phyloP scores from a whole-genome alignment of 2,113 vertebrate species.

The Osmerus mordax region DNA sequence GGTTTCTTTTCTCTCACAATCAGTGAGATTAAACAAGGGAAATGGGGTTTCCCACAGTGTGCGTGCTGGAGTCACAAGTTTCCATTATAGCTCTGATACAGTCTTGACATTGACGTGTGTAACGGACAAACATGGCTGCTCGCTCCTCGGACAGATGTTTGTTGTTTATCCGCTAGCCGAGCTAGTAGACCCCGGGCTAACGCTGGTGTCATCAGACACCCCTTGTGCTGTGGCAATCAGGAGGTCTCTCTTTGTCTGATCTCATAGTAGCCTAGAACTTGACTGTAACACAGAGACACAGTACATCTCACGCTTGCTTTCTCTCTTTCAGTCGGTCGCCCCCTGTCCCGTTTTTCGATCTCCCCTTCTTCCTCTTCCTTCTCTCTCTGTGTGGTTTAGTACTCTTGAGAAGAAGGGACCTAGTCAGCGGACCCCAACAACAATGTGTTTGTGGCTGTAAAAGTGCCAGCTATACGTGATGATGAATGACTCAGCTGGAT shows the following conservation, averaged over 20 bases:
- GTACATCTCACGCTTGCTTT: not conserved
- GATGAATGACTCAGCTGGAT: conserved; percentile 14
- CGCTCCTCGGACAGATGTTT: conserved; percentile 55
- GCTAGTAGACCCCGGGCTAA: conserved; percentile 61
- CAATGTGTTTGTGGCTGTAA: conserved; percentile 23
- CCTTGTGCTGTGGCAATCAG: conserved; percentile 57
- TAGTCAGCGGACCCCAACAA: conserved; percentile 4
- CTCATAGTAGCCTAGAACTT: not conserved
- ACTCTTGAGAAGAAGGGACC: conserved; percentile 13
- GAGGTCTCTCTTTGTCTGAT: conserved; percentile 29
- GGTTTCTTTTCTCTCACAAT: no score
- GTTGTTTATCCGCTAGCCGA: conserved; percentile 58
- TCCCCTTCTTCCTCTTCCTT: not conserved
- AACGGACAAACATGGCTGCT: conserved; percentile 18
- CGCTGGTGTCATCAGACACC: conserved; percentile 68
- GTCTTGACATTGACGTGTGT: conserved; percentile 27
- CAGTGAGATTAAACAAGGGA: not conserved
- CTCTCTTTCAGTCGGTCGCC: not conserved
- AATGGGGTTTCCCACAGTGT: not conserved
- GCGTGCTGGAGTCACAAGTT: conserved; percentile 46
- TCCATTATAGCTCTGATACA: conserved; percentile 9
- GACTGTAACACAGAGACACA: not conserved
- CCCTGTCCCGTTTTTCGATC: not conserved
- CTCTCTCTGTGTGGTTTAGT: not conserved
- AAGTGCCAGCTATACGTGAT: conserved; percentile 23